Percentiles rank a stretch among this genome's conserved stretches.
Conservation (phyloP, 2,888 invertebrate genomes). For the Catotricha subobsoleta region DNA sequence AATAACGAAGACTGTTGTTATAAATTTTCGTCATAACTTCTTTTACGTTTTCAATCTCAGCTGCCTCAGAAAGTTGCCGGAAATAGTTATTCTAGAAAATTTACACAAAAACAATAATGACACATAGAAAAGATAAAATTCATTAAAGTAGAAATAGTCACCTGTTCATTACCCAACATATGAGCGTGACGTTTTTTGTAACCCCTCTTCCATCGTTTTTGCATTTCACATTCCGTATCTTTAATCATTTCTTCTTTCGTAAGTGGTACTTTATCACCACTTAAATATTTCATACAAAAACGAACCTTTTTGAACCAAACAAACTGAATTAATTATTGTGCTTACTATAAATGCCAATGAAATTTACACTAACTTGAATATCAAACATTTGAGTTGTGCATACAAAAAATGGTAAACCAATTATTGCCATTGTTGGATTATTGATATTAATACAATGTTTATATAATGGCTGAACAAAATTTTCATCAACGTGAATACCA, state of each 20-base stretch:
- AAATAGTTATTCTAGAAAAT: background rate
- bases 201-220: conserved; percentile 39
- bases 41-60: background rate
- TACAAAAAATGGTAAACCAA: conserved; percentile 67
- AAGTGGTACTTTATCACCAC: conserved; percentile 43
- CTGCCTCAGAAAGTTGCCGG: background rate
- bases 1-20: too few relatives aligned
- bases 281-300: conserved; percentile 45
- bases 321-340: too few relatives aligned
- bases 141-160: too few relatives aligned
- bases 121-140: too few relatives aligned
- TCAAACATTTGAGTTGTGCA: conserved; percentile 77
- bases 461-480: conserved; percentile 65
- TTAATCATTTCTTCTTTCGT: conserved; percentile 40
- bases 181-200: conserved; percentile 58
- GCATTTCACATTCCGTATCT: conserved; percentile 41
- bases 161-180: conserved; percentile 47
- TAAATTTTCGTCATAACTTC: background rate
- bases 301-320: conserved; percentile 19
- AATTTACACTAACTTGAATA: conserved; percentile 40
- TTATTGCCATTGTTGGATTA: conserved; percentile 61
- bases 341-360: conserved; percentile 3
- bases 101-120: too few relatives aligned
- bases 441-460: conserved; percentile 71
- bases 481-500: conserved; percentile 51